Evolutionary conservation across 2,888 invertebrate genomes (phyloP).

Genomic region (Blastobasis lacticolella): DNA sequence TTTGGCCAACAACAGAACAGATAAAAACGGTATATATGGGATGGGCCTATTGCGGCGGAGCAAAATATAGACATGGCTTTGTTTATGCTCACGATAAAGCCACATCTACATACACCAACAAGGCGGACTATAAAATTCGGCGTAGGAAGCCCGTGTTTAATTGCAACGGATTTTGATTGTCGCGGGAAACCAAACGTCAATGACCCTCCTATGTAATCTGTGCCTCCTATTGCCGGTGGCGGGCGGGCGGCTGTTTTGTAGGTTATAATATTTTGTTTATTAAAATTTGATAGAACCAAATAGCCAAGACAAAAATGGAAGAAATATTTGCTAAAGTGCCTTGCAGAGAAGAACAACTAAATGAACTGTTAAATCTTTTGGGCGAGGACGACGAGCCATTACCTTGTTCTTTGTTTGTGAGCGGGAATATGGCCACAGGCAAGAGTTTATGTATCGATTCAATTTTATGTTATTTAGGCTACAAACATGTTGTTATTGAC

Average conservation of each 20-base stretch:
- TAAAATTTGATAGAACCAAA: neutral
- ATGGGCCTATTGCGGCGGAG: too few species aligned
- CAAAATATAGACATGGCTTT: too few species aligned
- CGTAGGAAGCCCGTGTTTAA: constrained; percentile 25
- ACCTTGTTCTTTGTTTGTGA: constrained; percentile 82
- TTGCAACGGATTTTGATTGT: neutral
- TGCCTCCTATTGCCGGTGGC: too few species aligned
- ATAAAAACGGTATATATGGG: too few species aligned
- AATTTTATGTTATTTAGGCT: constrained; percentile 72
- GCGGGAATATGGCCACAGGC: constrained; percentile 89
- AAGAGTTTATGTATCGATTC: constrained; percentile 82
- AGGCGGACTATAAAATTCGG: neutral
- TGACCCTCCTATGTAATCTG: too few species aligned
- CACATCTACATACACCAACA: too few species aligned
- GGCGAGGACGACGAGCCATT: constrained; percentile 76
- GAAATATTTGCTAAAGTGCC: constrained; percentile 56
- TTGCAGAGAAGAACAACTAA: constrained; percentile 66
- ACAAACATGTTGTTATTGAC: constrained; percentile 79
- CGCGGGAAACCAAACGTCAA: constrained; percentile 22
- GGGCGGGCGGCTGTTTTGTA: neutral
- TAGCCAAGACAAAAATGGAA: constrained; percentile 51
- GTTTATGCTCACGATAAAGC: too few species aligned
- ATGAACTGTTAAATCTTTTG: constrained; percentile 61
- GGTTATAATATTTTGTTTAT: constrained; percentile 1
- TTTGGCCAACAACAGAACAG: too few species aligned